Base-by-base conservation (phyloP, 2,797 vertebrate species). In the Cyprinodon diabolis region DNA sequence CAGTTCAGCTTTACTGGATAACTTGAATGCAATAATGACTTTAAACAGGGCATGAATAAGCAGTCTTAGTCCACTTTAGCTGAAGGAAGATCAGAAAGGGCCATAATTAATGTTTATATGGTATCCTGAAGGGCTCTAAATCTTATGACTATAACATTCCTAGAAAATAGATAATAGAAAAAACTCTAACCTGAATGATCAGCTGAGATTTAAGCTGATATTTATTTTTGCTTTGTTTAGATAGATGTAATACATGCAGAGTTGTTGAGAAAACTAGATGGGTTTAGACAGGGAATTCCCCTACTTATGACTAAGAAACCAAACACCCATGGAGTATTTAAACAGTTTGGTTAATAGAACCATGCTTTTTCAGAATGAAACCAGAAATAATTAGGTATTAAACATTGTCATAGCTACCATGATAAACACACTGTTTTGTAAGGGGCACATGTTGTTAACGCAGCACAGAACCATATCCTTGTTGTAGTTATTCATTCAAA, bases 61-160 rank as follows among this genome's bases (percentile, higher is more conserved):
- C 51, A 66, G 23, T 69, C 63, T 67, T 67, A 7, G n/a, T 47
- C 49, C 25, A 37, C 68, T 77, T 57, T 45, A 43, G 4, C 66
- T 45, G 19, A 52, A 72, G 68, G 62, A 73, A 40, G 13, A 56
- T 55, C 66, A 72, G 30, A 30, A 71, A 71, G 56, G 69, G 66
- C 15, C 37, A 54, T 49, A 55, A 75, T 65, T 73, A 67, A 45
- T 76, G 84, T 81, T 81, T 77, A 75, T 55, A 48, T 43, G 62
- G 25, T 25, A 48, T 30, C 57, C 11, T 55, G 66, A 52, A 57
- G 75, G 57, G 47, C 55, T n/a, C 30, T 13, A 45, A 57, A 55
- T 56, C 21, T 13, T 2, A 2, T 23, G 37, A 71, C 48, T 35
- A 6, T 51, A 45, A 63, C 19, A 55, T 71, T 67, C 45, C 62